Conservation (phyloP, 2,797 vertebrate genomes). For the Squalus acanthias region DNA sequence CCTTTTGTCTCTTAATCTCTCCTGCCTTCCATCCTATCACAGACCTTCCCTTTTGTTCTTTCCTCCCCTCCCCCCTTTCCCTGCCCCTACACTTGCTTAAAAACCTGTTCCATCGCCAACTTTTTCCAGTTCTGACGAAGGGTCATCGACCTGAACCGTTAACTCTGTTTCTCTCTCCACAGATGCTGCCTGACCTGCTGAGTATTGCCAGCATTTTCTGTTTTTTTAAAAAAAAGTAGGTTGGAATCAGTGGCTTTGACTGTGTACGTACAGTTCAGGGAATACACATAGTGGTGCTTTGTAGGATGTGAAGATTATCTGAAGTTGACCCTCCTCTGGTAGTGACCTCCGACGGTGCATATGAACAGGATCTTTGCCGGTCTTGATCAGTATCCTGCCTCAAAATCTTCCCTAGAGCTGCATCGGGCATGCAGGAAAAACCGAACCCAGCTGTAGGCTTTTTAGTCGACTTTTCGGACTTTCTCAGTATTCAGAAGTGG, state of each 20-base stretch:
- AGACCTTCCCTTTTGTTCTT: no score
- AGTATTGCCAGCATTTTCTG: no score
- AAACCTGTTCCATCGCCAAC: no score
- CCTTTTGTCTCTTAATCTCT: no score
- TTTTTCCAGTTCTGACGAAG: no score
- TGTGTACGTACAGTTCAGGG: background rate
- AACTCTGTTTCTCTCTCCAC: no score
- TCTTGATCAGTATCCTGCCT: background rate
- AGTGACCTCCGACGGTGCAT: background rate
- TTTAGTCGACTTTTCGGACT: background rate
- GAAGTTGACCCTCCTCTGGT: background rate
- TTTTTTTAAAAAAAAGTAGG: background rate
- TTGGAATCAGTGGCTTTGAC: background rate
- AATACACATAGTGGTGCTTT: background rate
- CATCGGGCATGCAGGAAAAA: background rate
- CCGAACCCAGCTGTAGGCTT: background rate
- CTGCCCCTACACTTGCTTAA: no score
- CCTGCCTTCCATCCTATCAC: no score
- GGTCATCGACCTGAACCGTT: no score
- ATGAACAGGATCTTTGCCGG: background rate
- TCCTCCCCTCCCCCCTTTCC: no score
- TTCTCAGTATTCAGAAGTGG: background rate
- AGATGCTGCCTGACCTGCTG: no score
- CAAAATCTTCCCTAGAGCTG: background rate
- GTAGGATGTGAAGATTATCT: constrained; percentile 7